Percentiles rank a stretch among this genome's conserved stretches.
Evolutionary conservation across 2,888 invertebrate genomes (phyloP).

Genomic region (Diarsia mendica): DNA sequence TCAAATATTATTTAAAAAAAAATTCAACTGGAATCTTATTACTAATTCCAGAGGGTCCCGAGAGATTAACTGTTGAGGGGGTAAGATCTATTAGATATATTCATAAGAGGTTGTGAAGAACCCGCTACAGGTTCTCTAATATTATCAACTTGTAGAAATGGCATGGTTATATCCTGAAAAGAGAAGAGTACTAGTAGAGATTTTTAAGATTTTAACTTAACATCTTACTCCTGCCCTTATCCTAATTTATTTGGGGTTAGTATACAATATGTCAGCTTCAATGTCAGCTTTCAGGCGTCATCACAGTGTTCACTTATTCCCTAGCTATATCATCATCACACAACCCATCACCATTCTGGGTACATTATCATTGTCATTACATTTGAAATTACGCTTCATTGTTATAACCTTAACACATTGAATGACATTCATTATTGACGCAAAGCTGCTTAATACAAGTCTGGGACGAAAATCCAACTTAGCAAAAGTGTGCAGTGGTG

Average conservation of each 20-base stretch:
- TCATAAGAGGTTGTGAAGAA: slow-evolving; percentile 5
- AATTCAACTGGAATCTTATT: not conserved
- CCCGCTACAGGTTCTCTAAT: slow-evolving; percentile 4
- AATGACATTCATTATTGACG: too few species aligned
- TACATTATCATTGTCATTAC: not conserved
- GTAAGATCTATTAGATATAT: slow-evolving; percentile 4
- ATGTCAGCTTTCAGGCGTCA: not conserved
- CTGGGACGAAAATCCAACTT: not conserved
- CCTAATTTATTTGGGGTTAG: too few species aligned
- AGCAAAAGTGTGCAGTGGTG: not conserved
- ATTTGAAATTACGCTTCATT: not conserved
- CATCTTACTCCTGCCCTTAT: too few species aligned
- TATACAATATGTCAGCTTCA: too few species aligned
- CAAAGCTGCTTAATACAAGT: too few species aligned
- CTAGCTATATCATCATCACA: too few species aligned
- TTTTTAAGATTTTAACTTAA: not conserved
- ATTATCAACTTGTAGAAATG: not conserved
- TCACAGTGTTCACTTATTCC: too few species aligned
- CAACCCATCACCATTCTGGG: not conserved
- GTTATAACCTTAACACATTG: too few species aligned
- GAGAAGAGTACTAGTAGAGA: not conserved
- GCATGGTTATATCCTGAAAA: slow-evolving; percentile 3
- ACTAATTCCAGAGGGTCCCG: not conserved
- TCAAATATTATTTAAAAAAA: too few species aligned
- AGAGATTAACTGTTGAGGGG: not conserved